Evolutionary conservation across 2,888 invertebrate species (phyloP).

Genomic region (Carterocephalus palaemon): DNA sequence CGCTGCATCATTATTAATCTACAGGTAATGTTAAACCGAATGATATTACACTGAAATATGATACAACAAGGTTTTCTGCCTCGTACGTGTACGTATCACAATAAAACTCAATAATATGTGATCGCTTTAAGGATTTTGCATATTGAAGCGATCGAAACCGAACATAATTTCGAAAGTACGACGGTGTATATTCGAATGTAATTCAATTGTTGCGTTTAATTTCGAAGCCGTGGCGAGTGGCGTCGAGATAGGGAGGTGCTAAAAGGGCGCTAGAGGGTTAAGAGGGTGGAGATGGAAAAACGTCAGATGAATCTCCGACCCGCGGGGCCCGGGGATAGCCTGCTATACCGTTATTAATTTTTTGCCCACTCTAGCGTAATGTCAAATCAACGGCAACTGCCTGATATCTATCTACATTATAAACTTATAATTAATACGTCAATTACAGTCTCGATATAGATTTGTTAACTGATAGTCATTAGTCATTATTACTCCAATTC

Average conservation of each 20-base stretch:
- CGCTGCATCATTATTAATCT: too few relatives aligned
- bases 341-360: slow-evolving; percentile 58
- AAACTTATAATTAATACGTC: not conserved
- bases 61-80: not conserved
- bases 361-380: slow-evolving; percentile 17
- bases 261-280: slow-evolving; percentile 54
- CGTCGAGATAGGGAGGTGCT: slow-evolving; percentile 60
- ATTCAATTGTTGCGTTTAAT: slow-evolving; percentile 65
- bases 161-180: slow-evolving; percentile 42
- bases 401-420: too few relatives aligned
- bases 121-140: slow-evolving; percentile 35
- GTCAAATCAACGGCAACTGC: too few relatives aligned
- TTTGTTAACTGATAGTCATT: slow-evolving; percentile 4
- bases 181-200: slow-evolving; percentile 55
- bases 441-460: slow-evolving; percentile 5
- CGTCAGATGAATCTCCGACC: slow-evolving; percentile 47
- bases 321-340: slow-evolving; percentile 44
- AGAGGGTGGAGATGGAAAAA: slow-evolving; percentile 55
- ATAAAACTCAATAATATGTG: slow-evolving; percentile 40
- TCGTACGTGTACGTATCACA: not conserved
- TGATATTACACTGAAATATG: slow-evolving; percentile 9
- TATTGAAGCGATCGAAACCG: slow-evolving; percentile 4
- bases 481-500: slow-evolving; percentile 12
- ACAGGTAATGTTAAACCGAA: too few relatives aligned
- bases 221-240: slow-evolving; percentile 47